Evolutionary conservation across 2,113 vertebrate genomes (phyloP), one percentile per base, ranked within the genome.

Genomic region (Istiophorus platypterus): DNA sequence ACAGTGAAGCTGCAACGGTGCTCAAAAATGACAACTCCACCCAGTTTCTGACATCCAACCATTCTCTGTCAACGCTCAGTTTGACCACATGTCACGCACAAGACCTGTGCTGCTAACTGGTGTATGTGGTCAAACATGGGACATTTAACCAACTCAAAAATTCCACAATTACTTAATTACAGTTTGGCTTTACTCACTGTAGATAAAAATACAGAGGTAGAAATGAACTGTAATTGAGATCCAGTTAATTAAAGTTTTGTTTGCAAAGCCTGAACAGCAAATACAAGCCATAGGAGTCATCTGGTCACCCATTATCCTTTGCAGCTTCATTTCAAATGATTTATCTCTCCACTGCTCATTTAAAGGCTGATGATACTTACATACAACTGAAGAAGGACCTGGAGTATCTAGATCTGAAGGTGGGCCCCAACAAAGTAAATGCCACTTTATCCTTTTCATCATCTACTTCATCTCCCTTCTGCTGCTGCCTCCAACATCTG

Each of bases 381-480:
- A 95, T 98, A 78, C 98, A 99, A 93, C 95, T 99, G 95, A 99
- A 99, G 96, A 99, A 99, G 95, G 97, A 99, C 92, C 95, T 99
- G 95, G 98, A 99, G 92, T 99, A 99, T 95, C 95, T 99, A 88
- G 98, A 99, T 92, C 95, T 99, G 89, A 99, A 99, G 98, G 98
- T 99, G 95, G 95, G 96, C 86, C 81, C 80, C 76, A 87, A 81
- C 56, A 88, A 90, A 87, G 64, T 87, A 78, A 80, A 92, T 86
- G 72, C 78, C 80, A 91, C 84, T 85, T 63, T 84, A 64, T 76
- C 70, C 57, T 80, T 87, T 78, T 81, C 72, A 73, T 80, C 74
- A 66, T 84, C 52, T 78, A 58, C 80, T 82, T 65, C 85, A 65
- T 77, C 47, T 85, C 42, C 62, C 72, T 78, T 73, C 83, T 92